Evolutionary conservation across 2,797 vertebrate species (phyloP), one percentile per base, ranked within the genome.

Genomic region (Heliangelus exortis): DNA sequence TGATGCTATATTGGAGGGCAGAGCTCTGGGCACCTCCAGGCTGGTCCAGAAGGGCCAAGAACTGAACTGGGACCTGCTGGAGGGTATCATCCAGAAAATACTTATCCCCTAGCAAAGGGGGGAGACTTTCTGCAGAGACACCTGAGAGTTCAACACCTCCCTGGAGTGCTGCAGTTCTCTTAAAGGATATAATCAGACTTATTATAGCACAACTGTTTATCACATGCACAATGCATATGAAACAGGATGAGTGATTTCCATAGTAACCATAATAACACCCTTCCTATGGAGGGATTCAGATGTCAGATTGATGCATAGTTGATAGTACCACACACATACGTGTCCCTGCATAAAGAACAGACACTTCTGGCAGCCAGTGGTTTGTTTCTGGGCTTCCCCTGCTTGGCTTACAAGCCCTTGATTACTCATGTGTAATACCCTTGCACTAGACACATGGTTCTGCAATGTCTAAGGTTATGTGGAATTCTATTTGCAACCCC

Each of bases 401-500:
- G 14, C 47, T 43, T 63, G 76, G n/a, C 65, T 84, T 86, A 67
- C 28, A 93, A 84, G 93, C 59, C 83, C 91, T 74, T 69, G 74
- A 74, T 89, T 85, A 53, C 59, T 65, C 43, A 7, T 53, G n/a
- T 57, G 73, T 71, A 67, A 25, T 59, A 84, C 74, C 61, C 87
- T 84, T 87, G 83, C 47, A 9, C 55, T 51, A 87, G 68, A 90
- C 74, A 53, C 53, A 54, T 19, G 62, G 45, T 93, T 94, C 92
- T 86, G 84, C 81, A 48, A 90, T 84, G 78, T 50, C 89, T 95
- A 94, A 96, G 89, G 87, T 95, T 68, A 19, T 36, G 63, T 83
- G 68, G 76, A 95, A 93, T 96, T 95, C 81, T 95, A 90, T 92
- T 84, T 87, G 73, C 87, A 94, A 82, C 16, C 55, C 26, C 80